These are phyloP conservation scores for Temnothorax longispinosus DNA, from an alignment of 1,140 invertebrate genomes.

Conservation along the genomic window DNA sequence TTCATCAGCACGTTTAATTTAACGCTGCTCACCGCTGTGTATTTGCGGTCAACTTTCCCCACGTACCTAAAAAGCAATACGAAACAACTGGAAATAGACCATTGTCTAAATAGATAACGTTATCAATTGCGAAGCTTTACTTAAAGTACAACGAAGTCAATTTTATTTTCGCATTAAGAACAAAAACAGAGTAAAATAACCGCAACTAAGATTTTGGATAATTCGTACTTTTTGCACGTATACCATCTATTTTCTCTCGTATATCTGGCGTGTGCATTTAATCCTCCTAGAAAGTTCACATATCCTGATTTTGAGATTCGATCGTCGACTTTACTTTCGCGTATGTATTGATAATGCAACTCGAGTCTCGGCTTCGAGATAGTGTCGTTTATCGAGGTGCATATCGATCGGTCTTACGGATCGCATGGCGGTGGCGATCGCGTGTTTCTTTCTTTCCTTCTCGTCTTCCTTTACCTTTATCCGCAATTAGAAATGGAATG, in stretches of 20 bases:
- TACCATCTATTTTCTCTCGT: not conserved
- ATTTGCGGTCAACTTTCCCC: not conserved
- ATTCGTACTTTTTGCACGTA: not conserved
- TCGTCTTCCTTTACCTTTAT: not conserved
- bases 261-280: not conserved
- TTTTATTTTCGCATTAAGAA: not conserved
- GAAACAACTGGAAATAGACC: not conserved
- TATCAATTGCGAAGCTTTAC: not conserved
- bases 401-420: not conserved
- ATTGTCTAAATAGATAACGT: not conserved
- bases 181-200: not conserved
- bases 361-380: not conserved
- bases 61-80: not conserved
- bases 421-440: not conserved
- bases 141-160: not conserved
- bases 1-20: not conserved
- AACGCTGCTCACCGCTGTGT: not conserved
- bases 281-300: not conserved
- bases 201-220: not conserved
- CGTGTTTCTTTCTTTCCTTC: not conserved
- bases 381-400: not conserved
- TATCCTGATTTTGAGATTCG: not conserved
- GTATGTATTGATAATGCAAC: not conserved
- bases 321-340: slow-evolving; percentile 1
- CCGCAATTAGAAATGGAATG: slow-evolving; percentile 29